These are phyloP conservation scores for Cyanoderma ruficeps DNA, from an alignment of 2,113 vertebrate genomes.

Conservation along the genomic window DNA sequence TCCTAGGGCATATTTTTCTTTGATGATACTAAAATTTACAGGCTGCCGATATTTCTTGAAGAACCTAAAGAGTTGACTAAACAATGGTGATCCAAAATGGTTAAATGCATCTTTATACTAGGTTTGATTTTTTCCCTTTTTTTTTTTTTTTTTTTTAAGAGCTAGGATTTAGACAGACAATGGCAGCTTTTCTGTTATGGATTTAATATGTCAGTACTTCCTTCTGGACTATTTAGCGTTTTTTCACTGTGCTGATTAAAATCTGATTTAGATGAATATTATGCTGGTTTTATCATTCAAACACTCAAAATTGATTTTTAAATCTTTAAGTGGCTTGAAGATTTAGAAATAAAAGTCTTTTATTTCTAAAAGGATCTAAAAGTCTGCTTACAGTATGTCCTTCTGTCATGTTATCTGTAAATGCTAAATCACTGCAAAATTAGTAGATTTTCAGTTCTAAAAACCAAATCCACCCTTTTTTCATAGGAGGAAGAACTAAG, in stretches of 20 bases:
- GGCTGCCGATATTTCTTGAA: background rate
- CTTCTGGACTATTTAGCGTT: slow-evolving; percentile 37
- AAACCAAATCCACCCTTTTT: slow-evolving; percentile 8
- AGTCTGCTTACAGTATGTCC: slow-evolving; percentile 33
- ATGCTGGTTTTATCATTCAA: slow-evolving; percentile 44
- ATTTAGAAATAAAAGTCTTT: background rate
- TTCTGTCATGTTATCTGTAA: slow-evolving; percentile 51
- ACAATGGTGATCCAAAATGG: background rate
- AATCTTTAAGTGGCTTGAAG: slow-evolving; percentile 47
- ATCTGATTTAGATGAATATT: slow-evolving; percentile 51
- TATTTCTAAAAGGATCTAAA: slow-evolving; percentile 54
- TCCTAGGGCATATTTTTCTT: background rate
- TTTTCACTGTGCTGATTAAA: slow-evolving; percentile 67
- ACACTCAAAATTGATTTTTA: slow-evolving; percentile 59
- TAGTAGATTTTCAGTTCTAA: slow-evolving; percentile 54
- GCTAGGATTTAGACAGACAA: background rate
- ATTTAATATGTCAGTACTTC: slow-evolving; percentile 36
- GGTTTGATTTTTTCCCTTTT: background rate
- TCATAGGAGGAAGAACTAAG: slow-evolving; percentile 95
- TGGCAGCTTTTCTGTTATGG: background rate
- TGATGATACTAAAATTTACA: background rate
- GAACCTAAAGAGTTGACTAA: background rate
- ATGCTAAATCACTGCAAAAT: slow-evolving; percentile 55
- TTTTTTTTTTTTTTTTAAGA: background rate
- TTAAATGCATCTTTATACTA: background rate